Evolutionary conservation across 2,113 vertebrate species (phyloP), one percentile per base, ranked within the genome.

Genomic region (Lethenteron reissneri): DNA sequence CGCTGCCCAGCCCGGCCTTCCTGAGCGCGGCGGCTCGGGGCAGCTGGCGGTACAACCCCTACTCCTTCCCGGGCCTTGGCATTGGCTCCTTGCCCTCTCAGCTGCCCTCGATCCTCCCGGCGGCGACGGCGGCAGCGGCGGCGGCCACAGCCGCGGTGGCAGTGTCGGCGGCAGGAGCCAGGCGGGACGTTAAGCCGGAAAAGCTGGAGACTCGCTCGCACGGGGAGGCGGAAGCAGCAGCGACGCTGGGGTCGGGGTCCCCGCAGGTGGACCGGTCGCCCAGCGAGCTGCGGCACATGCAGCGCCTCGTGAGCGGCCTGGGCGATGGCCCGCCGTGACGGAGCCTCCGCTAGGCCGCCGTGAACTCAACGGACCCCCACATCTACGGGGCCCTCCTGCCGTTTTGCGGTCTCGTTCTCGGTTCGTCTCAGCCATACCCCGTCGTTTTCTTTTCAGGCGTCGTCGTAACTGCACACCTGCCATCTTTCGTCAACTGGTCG

Each of bases 251-350:
- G 57, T 89, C 87, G 2, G 80, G 87, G 6, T 88, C 91, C 4
- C 74, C 90, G 73, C 92, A 91, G 11, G 90, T 91, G 71, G 96
- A 95, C 75, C 81, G 87, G 73, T 83, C 71, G 71, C 84, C 85
- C 75, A 94, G 83, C 77, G 92, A 97, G 81, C 83, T 96, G 70
- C 92, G 95, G 73, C 96, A 85, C 77, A 97, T 97, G 79, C 92
- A 97, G 80, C 86, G 92, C 71, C 77, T 97, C 77, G 92, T 97
- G 79, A 96, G 92, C 1, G 92, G 92, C 79, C 82, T 96, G 58
- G 89, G 25, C 25, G 4, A 41, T 4, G 25, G 25, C 25, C 25
- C 25, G 25, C 25, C 25, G 25, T 41, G 25, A 41, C 25, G 4
- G 25, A 41, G 25, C 25, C 3, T 41, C 25, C 25, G 25, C 25